Conservation (phyloP, 2,113 vertebrate species). For the Telmatochromis brachygnathus region DNA sequence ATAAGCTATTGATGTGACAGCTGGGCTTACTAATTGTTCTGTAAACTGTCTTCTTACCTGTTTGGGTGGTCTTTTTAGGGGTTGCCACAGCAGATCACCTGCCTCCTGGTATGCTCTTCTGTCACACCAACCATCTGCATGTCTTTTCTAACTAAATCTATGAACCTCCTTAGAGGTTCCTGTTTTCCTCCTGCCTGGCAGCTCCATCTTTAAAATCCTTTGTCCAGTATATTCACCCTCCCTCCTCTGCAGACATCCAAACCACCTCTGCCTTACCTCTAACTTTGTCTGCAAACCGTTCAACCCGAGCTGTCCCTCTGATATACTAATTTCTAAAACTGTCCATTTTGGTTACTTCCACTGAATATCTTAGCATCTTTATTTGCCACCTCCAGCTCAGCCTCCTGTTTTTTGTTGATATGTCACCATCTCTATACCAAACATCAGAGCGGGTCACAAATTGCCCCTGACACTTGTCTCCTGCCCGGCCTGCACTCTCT, state of each 20-base stretch:
- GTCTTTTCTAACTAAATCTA: not conserved
- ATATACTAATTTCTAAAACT: fast-evolving
- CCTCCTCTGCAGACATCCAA: not conserved
- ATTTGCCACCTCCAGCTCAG: not conserved
- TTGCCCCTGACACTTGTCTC: not conserved
- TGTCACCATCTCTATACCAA: not conserved
- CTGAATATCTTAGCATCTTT: not conserved
- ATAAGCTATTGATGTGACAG: not conserved
- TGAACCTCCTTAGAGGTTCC: not conserved
- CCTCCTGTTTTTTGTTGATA: not conserved
- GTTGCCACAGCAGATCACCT: not conserved
- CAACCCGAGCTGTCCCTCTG: fast-evolving
- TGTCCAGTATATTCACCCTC: not conserved
- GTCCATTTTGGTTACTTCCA: not conserved
- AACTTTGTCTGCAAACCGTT: not conserved
- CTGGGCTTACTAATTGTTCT: not conserved
- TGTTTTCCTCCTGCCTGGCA: not conserved
- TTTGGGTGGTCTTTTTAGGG: fast-evolving
- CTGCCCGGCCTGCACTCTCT: not conserved
- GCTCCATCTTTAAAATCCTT: not conserved
- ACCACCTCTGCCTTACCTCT: not conserved
- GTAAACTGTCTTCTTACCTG: not conserved
- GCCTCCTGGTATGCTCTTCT: not conserved
- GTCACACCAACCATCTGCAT: not conserved
- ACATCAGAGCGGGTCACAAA: not conserved